These are phyloP conservation scores for Limnephilus marmoratus DNA, from an alignment of 2,888 invertebrate species.

Conservation along the genomic window DNA sequence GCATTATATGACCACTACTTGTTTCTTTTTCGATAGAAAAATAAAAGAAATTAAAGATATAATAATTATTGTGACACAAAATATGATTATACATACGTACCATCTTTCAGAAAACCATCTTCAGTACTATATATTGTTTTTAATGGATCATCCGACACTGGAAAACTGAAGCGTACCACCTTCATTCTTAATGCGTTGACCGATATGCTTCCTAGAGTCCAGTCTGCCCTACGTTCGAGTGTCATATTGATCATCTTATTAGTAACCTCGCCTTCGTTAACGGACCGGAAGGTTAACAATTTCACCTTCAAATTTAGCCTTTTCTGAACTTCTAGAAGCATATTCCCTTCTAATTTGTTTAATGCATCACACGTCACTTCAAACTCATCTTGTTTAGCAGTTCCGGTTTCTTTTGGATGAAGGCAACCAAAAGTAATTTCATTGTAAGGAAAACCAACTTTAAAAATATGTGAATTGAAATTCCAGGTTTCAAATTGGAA, in stretches of 20 bases:
- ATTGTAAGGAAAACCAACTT: not conserved
- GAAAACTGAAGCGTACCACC: constrained; percentile 3
- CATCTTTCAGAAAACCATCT: not conserved
- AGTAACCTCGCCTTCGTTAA: not conserved
- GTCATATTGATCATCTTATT: not conserved
- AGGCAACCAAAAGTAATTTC: not conserved
- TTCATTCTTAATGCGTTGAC: constrained; percentile 20
- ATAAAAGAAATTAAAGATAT: too few relatives aligned
- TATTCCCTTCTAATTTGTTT: not conserved
- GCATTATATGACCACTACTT: too few relatives aligned
- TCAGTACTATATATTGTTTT: constrained; percentile 28
- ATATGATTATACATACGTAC: not conserved
- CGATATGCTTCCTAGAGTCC: constrained; percentile 47
- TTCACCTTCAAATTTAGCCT: constrained; percentile 33
- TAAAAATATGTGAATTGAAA: constrained; percentile 17
- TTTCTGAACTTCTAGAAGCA: constrained; percentile 8
- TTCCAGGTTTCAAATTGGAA: not conserved
- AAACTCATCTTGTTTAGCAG: not conserved
- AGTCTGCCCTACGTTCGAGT: not conserved
- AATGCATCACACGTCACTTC: not conserved
- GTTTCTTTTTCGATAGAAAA: too few relatives aligned
- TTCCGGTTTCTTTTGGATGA: not conserved
- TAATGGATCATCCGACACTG: constrained; percentile 31
- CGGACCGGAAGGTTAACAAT: not conserved
- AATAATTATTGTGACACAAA: too few relatives aligned